Evolutionary conservation across 2,113 vertebrate genomes (phyloP), one percentile per base, ranked within the genome.

Genomic region (Candoia aspera): DNA sequence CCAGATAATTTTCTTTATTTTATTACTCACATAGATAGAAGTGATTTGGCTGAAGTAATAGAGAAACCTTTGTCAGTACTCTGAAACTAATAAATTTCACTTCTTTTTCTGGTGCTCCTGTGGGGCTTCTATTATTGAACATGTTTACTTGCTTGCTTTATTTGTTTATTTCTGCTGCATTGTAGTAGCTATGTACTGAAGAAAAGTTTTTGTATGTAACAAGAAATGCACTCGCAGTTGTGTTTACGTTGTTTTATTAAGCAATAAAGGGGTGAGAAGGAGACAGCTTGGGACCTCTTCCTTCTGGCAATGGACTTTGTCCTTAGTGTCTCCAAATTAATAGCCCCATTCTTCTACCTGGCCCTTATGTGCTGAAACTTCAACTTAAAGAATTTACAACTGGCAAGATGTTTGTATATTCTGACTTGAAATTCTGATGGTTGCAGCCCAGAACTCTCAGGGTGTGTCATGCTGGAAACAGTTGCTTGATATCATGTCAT

Each of bases 1-100:
- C 64, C 59, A 59, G 15, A 88, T 83, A 17, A 83, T 86, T 88
- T 60, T 60, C 57, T 88, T 19, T 29, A 73, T 91, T 87, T 91
- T 91, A 73, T 49, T 58, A 46, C 46, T 84, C 29, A 83, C 58
- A 33, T 83, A 54, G 53, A 83, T 3, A 87, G 55, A 88, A 49
- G 19, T 49, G 26, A 83, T 88, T 92, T 59, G 86, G 19, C 37
- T 42, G 83, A 84, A 55, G 21, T 91, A 37, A 86, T 73, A 55
- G n/a, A 55, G 86, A 55, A 88, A 11, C 87, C 17, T 79, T 88
- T 88, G 11, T 53, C 57, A 58, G 10, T 58, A 54, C 10, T 79
- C 24, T 79, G 17, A 24, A 46, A 10, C 62, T 57, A 57, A 91
- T 26, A 57, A 17, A 87, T 73, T 87, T 42, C 42, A 49, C 1